phyloP scores from a whole-genome alignment of 2,113 vertebrate species.

The Prionailurus bengalensis region DNA sequence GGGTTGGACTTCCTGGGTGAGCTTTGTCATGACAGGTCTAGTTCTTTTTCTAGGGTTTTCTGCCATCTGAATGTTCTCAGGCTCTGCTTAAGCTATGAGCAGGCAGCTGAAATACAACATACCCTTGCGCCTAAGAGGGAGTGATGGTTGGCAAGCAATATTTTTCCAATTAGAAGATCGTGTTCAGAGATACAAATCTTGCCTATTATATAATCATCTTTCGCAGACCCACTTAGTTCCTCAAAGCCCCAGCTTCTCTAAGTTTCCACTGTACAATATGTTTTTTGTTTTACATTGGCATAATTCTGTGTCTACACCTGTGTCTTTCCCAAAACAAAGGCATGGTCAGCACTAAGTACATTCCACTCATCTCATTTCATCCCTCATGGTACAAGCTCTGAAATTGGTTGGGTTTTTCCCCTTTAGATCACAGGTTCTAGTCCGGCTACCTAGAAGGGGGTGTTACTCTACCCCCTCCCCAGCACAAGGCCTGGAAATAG shows the following conservation, averaged over 20 bases:
- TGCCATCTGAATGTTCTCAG: neutral
- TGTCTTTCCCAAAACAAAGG: neutral
- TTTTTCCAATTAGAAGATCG: neutral
- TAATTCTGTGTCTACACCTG: neutral
- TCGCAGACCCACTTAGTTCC: neutral
- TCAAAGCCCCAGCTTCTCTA: neutral
- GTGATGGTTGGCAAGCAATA: neutral
- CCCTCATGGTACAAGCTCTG: neutral
- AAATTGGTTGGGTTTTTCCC: rapidly evolving
- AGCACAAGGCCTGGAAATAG: neutral
- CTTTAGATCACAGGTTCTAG: neutral
- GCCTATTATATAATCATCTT: neutral
- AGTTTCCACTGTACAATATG: neutral
- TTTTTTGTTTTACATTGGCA: neutral
- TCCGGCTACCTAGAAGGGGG: neutral
- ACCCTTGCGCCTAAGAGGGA: neutral
- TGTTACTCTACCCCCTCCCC: neutral
- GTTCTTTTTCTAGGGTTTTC: slow-evolving; percentile 7
- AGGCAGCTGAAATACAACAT: neutral
- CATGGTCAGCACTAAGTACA: neutral
- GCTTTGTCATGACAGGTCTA: neutral
- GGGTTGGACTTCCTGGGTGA: neutral
- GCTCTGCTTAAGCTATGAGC: neutral
- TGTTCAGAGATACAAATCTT: neutral
- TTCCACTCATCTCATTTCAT: neutral